A percentile compares a stretch with the other conserved stretches of the same genome.
phyloP scores from a whole-genome alignment of 2,797 vertebrate genomes.

The Buphagus erythrorhynchus region DNA sequence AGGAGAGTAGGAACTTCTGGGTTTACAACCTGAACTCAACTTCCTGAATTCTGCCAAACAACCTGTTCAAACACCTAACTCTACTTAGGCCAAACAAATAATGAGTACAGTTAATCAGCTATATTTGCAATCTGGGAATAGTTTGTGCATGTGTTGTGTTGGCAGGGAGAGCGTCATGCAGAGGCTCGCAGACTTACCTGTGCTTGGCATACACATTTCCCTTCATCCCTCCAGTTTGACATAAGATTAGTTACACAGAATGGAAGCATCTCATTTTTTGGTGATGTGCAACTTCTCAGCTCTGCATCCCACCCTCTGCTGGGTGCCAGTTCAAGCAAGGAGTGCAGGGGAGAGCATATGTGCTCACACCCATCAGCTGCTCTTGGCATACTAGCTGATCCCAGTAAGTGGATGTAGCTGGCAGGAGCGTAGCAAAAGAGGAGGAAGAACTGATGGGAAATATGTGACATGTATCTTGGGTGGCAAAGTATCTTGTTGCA shows the following conservation, averaged over 20 bases:
- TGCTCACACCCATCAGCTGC: background rate
- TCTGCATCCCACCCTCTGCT: background rate
- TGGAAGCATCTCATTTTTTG: background rate
- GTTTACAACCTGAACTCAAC: background rate
- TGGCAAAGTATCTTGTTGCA: background rate
- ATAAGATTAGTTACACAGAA: background rate
- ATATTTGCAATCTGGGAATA: background rate
- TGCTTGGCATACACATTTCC: background rate
- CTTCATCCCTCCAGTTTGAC: background rate
- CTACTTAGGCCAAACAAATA: background rate
- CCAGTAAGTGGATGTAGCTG: background rate
- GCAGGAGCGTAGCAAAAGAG: background rate
- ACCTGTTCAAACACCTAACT: background rate
- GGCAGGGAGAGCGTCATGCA: background rate
- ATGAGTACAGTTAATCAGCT: background rate
- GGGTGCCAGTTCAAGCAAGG: background rate
- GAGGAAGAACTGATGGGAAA: background rate
- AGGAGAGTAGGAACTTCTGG: background rate
- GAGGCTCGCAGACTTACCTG: background rate
- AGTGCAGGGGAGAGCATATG: background rate
- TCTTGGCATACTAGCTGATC: background rate
- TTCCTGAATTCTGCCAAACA: background rate
- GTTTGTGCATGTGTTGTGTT: background rate
- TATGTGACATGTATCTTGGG: fast-evolving
- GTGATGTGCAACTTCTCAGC: background rate